phyloP scores from a whole-genome alignment of 2,888 invertebrate genomes.

The Nysson spinosus region DNA sequence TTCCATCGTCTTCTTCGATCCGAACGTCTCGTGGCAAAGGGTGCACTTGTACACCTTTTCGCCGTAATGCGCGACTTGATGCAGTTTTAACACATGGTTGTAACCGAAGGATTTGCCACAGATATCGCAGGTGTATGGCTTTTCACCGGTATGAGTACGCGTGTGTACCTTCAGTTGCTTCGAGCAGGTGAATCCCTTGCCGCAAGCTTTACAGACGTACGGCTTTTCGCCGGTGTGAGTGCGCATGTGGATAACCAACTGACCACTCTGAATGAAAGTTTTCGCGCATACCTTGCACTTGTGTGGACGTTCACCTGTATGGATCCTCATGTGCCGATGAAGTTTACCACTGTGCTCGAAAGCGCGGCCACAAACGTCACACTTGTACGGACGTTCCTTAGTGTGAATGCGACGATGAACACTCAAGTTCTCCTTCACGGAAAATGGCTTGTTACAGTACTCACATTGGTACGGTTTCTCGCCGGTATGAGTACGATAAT shows the following conservation, averaged over 20 bases:
- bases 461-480: slow-evolving; percentile 95
- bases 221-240: slow-evolving; percentile 94
- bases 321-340: slow-evolving; percentile 93
- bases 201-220: slow-evolving; percentile 88
- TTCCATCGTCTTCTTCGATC: slow-evolving; percentile 94
- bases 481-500: slow-evolving; percentile 93
- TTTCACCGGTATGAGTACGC: slow-evolving; percentile 93
- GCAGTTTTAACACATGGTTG: slow-evolving; percentile 93
- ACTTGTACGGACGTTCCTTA: slow-evolving; percentile 93
- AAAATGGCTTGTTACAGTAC: slow-evolving; percentile 94
- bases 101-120: slow-evolving; percentile 94
- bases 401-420: slow-evolving; percentile 93
- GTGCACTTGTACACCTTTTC: slow-evolving; percentile 96
- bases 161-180: slow-evolving; percentile 95
- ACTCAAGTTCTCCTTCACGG: slow-evolving; percentile 94
- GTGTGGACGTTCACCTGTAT: slow-evolving; percentile 93
- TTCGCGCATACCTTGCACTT: slow-evolving; percentile 92
- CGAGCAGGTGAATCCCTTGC: slow-evolving; percentile 94
- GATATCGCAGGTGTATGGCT: slow-evolving; percentile 94
- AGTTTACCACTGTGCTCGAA: slow-evolving; percentile 95
- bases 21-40: slow-evolving; percentile 93
- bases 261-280: slow-evolving; percentile 94
- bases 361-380: slow-evolving; percentile 91
- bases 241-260: slow-evolving; percentile 93
- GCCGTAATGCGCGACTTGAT: slow-evolving; percentile 93